Evolutionary conservation across 37 sponge, comb jelly and placozoan species (phyloP), one percentile per base, ranked within the genome.

Genomic region (Ianthella basta): DNA sequence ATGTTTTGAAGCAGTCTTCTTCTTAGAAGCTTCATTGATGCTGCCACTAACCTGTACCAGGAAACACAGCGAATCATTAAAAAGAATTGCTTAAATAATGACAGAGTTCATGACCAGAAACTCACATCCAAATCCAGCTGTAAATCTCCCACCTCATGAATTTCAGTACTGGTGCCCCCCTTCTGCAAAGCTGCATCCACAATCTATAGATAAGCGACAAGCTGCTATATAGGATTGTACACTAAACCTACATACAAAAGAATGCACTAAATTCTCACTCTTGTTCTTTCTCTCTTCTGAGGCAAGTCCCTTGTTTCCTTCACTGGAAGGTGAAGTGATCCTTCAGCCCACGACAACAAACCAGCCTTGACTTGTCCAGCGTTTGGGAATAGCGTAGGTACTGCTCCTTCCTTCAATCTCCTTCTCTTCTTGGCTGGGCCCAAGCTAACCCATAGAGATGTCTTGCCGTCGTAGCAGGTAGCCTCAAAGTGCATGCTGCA

Each of bases 41-140:
- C 59, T 57, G 59, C 59, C 59, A 57, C 18, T 57, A 57, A 57
- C 59, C 59, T 57, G 59, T 57, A 57, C 59, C 59, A 57, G 59
- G 18, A 57, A 57, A 57, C n/a, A 18, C 18, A 57, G 59, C 18
- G 59, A 57, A 57, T 57, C 59, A 57, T 57, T 57, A 57, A 20
- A 57, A 57, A 18, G 15, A 57, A 57, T 15, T 57, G 59, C 15
- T 57, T 57, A 57, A 57, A 18, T 57, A 57, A 57, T 57, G 59
- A n/a, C 18, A 57, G 18, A 20, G 59, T 57, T 20, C 18, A 57
- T 57, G 59, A 57, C 15, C 59, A 57, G 59, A 57, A 57, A 57
- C 59, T 57, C 59, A 57, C 59, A 57, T 57, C 59, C 15, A 57
- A 57, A 57, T 57, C 59, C 59, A 57, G 59, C 15, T 15, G 59